Conservation (phyloP, 2,797 vertebrate genomes). For the Pseudocheirus occidentalis region DNA sequence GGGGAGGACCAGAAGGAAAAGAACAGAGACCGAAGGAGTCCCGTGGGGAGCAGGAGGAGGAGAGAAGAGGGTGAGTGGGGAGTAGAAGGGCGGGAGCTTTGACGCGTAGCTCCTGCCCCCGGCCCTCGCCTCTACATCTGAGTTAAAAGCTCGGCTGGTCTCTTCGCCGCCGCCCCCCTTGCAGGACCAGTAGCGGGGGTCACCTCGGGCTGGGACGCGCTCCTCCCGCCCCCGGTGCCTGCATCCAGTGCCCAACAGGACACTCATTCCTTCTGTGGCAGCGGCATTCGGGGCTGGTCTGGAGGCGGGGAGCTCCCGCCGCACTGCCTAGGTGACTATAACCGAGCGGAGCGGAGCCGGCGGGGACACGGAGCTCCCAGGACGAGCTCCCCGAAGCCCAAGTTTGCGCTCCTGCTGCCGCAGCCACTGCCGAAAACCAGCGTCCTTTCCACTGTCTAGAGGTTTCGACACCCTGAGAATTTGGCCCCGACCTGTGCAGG, state of each 20-base stretch:
- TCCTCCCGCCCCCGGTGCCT: background rate
- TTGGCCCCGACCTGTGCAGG: background rate
- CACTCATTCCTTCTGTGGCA: background rate
- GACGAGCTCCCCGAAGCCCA: background rate
- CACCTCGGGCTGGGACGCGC: background rate
- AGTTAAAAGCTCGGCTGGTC: background rate
- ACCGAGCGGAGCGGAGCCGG: background rate
- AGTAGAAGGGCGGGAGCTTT: background rate
- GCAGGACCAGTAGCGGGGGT: background rate
- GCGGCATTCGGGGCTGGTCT: background rate
- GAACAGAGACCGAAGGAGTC: background rate
- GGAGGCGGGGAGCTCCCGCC: background rate
- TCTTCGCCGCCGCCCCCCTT: background rate
- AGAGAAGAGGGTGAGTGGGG: background rate
- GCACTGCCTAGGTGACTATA: background rate
- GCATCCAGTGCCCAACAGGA: background rate
- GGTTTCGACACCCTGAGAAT: background rate
- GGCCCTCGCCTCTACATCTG: background rate
- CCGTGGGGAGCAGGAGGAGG: background rate
- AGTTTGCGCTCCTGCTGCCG: conserved; percentile 37
- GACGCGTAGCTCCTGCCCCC: background rate
- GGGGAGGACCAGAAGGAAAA: background rate
- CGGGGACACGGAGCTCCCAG: background rate
- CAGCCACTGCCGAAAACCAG: no score
- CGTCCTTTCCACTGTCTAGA: background rate